Evolutionary conservation across 1,140 invertebrate species (phyloP).

Genomic region (Eubasilissa regina): DNA sequence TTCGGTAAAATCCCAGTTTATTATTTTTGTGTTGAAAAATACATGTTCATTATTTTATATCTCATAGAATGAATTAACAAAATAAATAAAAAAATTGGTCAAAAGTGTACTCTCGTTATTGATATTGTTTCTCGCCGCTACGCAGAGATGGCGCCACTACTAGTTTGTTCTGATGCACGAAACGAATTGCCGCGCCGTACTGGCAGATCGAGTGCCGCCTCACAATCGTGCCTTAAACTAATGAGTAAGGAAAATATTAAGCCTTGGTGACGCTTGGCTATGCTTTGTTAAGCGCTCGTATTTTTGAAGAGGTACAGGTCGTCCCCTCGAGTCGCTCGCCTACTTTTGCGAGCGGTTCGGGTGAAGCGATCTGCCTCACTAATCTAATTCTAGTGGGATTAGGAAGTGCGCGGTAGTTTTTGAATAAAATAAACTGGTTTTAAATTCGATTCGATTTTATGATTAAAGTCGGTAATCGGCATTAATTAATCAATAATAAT

Average conservation of each 20-base stretch:
- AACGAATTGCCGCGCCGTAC: neutral
- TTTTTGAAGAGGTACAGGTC: conserved; percentile 85
- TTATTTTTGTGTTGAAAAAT: no score
- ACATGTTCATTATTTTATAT: no score
- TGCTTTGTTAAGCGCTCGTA: conserved; percentile 74
- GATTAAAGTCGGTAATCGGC: no score
- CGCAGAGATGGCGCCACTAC: conserved; percentile 40
- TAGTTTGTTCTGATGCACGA: neutral
- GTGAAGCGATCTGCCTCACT: conserved; percentile 81
- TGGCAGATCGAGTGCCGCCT: neutral
- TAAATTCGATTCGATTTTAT: no score
- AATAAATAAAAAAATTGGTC: no score
- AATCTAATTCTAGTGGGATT: neutral
- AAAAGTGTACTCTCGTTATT: neutral
- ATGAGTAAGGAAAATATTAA: conserved; percentile 91
- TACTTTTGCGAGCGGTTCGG: conserved; percentile 78
- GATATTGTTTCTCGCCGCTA: neutral
- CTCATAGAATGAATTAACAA: no score
- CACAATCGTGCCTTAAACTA: conserved; percentile 84
- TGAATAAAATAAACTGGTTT: no score
- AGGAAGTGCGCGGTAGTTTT: no score
- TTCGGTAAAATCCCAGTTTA: no score
- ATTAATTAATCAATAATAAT: no score
- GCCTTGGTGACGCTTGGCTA: conserved; percentile 86
- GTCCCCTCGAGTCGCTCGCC: conserved; percentile 77